Conservation (phyloP, 2,797 vertebrate genomes). For the Myiotriccus ornatus region DNA sequence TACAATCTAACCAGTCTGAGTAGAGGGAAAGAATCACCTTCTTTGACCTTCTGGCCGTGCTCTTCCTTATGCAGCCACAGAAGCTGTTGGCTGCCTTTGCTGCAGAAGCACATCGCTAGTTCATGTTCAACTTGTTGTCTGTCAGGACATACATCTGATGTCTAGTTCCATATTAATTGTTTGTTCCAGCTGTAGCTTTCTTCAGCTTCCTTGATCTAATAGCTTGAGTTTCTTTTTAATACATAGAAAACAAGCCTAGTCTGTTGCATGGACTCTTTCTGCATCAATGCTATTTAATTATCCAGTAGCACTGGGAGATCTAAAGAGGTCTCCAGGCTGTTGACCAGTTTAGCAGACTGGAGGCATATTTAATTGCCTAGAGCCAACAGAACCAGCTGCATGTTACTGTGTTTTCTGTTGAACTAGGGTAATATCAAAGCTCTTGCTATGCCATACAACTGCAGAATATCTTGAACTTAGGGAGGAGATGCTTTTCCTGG, state of each 20-base stretch:
- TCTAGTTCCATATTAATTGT: not conserved
- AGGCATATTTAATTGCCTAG: not conserved
- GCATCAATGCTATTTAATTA: not conserved
- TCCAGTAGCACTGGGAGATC: not conserved
- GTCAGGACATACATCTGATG: not conserved
- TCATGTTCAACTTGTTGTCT: not conserved
- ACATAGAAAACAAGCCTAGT: not conserved
- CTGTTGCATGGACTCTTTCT: not conserved
- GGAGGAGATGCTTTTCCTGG: not conserved
- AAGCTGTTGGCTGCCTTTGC: not conserved
- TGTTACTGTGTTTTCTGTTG: not conserved
- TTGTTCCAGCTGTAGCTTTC: not conserved
- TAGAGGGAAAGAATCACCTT: not conserved
- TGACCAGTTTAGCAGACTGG: not conserved
- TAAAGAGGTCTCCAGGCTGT: not conserved
- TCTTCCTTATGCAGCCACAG: not conserved
- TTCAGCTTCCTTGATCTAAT: not conserved
- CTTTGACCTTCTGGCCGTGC: not conserved
- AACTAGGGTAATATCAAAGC: not conserved
- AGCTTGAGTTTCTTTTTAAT: not conserved
- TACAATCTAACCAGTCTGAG: not conserved
- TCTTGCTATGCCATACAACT: not conserved
- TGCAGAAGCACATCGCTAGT: not conserved
- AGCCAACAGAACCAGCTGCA: not conserved
- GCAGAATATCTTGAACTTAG: not conserved